Conservation (phyloP, 2,797 vertebrate species). For the Crenichthys baileyi region DNA sequence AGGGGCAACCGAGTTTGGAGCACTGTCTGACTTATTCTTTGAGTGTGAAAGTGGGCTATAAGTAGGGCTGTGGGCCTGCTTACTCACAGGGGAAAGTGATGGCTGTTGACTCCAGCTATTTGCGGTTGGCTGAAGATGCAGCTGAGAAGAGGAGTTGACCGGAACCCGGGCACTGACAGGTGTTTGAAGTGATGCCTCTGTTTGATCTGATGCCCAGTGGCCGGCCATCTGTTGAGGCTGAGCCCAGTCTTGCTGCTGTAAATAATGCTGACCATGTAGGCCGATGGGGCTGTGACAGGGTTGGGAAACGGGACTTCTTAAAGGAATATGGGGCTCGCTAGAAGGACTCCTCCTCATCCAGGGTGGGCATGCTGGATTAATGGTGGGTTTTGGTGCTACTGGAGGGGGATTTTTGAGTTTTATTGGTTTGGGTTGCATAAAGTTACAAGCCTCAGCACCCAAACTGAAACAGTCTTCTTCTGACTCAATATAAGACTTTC, state of each 20-base stretch:
- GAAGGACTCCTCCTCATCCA: constrained; percentile 82
- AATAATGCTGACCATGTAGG: constrained; percentile 60
- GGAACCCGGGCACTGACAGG: constrained; percentile 59
- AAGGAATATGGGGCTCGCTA: constrained; percentile 69
- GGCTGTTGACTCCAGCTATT: constrained; percentile 73
- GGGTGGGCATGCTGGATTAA: constrained; percentile 85
- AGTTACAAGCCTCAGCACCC: constrained; percentile 98
- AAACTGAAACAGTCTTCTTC: constrained; percentile 98
- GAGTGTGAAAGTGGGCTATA: constrained; percentile 66
- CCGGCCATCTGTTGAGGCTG: constrained; percentile 66
- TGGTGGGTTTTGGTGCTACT: constrained; percentile 92
- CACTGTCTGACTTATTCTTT: constrained; percentile 63
- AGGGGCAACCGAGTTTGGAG: constrained; percentile 68
- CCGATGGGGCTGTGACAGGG: constrained; percentile 47
- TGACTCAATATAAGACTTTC: constrained; percentile 86
- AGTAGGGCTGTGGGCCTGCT: constrained; percentile 65
- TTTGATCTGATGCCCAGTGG: constrained; percentile 66
- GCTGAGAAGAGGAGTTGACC: constrained; percentile 62
- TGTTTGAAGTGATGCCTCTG: constrained; percentile 64
- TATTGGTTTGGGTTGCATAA: constrained; percentile 89
- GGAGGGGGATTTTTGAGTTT: constrained; percentile 95
- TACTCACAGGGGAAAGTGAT: constrained; percentile 81
- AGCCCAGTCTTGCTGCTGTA: constrained; percentile 63
- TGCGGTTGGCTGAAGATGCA: constrained; percentile 66
- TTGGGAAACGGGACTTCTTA: constrained; percentile 73